Evolutionary conservation across 1,140 invertebrate species (phyloP), one percentile per base, ranked within the genome.

Genomic region (Panonychus citri): DNA sequence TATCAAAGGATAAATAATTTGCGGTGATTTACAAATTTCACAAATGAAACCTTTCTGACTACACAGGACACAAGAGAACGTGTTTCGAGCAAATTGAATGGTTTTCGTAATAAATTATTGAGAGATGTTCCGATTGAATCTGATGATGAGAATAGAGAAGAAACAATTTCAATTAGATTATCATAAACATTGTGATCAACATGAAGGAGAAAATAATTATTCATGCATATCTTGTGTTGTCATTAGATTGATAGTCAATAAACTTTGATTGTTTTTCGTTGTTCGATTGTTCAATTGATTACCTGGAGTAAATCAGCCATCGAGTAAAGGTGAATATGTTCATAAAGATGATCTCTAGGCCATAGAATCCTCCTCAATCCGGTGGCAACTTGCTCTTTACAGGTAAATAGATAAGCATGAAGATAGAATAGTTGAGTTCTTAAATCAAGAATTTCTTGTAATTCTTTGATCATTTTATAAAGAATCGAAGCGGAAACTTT

Each of bases 21-120:
- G 81, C 0, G 80, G 74, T 69, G 81, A 78, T 61, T 78, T 76
- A 64, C 90, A 95, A 27, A 91, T 75, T 74, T 95, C 89, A 73
- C 90, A 95, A 59, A 93, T 82, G 64, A 91, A 94, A 7, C 89
- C 90, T 67, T 91, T 93, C 58, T 85, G 81, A 64, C 79, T 81
- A 64, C 90, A 94, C 1, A 90, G 71, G 68, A 76, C 76, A 70
- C 89, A 95, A 57, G 78, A 78, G 65, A 1, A 94, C 84, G 72
- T 94, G 89, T 49, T 78, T 74, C 55, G 77, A 19, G 83, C 84
- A 70, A 85, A 82, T 56, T 75, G 75, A 10, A 89, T 80, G 1
- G 83, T 77, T 67, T 82, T 83, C 81, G 77, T n/a, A 95, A 67
- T 59, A 79, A 78, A 60, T 77, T 74, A 5, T 76, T 76, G 49